Evolutionary conservation across 1,140 invertebrate species (phyloP).

Genomic region (Atta texana): DNA sequence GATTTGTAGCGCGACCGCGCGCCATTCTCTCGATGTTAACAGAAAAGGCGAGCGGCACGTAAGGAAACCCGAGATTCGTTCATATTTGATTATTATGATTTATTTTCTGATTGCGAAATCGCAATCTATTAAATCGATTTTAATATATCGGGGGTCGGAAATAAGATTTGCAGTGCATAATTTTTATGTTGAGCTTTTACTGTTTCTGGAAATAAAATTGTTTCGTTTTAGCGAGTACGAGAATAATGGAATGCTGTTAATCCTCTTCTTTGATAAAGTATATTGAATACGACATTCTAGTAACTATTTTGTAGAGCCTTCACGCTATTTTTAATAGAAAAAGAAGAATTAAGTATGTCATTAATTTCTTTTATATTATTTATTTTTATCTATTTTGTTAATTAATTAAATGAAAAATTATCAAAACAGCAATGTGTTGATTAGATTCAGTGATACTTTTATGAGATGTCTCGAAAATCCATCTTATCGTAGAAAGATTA

Average conservation of each 20-base stretch:
- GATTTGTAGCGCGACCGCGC: constrained; percentile 74
- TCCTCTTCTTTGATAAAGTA: too few relatives aligned
- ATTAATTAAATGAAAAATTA: too few relatives aligned
- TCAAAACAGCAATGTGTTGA: too few relatives aligned
- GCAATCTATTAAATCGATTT: neutral
- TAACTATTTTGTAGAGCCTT: too few relatives aligned
- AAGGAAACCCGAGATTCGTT: constrained; percentile 10
- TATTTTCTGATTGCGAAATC: constrained; percentile 7
- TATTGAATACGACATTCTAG: too few relatives aligned
- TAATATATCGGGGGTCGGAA: neutral
- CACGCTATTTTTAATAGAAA: too few relatives aligned
- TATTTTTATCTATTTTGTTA: too few relatives aligned
- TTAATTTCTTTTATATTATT: too few relatives aligned
- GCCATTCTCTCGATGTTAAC: constrained; percentile 65
- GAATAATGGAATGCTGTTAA: constrained; percentile 4
- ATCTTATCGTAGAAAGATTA: too few relatives aligned
- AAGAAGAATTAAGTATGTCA: too few relatives aligned
- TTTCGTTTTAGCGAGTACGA: neutral
- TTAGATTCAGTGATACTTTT: too few relatives aligned
- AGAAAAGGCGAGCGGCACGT: constrained; percentile 52
- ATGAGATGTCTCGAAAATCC: too few relatives aligned
- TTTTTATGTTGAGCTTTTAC: neutral
- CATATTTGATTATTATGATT: constrained; percentile 20
- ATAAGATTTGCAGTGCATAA: neutral
- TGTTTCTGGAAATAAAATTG: neutral